A percentile compares a stretch with the other conserved stretches of the same genome.
These are phyloP conservation scores for Xiphorhynchus elegans DNA, from an alignment of 2,113 vertebrate genomes.

Conservation along the genomic window DNA sequence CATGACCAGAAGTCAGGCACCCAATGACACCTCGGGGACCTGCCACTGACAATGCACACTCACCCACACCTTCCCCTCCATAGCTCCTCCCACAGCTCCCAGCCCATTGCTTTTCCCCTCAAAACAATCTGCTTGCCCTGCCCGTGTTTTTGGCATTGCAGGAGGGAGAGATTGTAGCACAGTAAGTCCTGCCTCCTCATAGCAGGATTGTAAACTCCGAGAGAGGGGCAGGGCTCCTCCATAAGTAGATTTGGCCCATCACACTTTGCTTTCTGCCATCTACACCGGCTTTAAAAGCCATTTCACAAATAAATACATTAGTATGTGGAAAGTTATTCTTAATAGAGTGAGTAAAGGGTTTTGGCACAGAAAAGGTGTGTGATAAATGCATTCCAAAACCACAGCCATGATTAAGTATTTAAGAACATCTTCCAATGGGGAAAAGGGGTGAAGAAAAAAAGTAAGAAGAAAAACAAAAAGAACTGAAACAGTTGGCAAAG, in stretches of 20 bases:
- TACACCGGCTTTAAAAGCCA: neutral
- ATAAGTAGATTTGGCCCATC: neutral
- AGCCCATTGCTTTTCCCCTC: neutral
- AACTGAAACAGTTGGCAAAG: constrained; percentile 57
- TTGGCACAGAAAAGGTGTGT: constrained; percentile 72
- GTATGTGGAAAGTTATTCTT: constrained; percentile 59
- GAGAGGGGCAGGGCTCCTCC: neutral
- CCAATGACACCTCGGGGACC: neutral
- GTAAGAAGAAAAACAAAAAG: neutral
- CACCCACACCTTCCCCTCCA: neutral
- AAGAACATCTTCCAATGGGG: constrained; percentile 62
- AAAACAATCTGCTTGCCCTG: accelerated
- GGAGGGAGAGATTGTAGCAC: neutral
- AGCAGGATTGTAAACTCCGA: neutral
- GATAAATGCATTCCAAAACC: constrained; percentile 71
- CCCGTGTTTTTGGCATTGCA: accelerated
- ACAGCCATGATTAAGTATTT: constrained; percentile 69
- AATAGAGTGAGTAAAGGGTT: constrained; percentile 46
- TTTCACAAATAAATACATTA: constrained; percentile 60
- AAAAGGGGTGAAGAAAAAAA: neutral
- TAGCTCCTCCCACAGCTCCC: neutral
- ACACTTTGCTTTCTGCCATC: neutral
- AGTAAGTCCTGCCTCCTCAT: neutral
- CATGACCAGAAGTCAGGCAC: neutral
- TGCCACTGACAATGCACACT: neutral